Base-by-base conservation (phyloP, 2,888 invertebrate genomes). In the Drosophila neonasuta region DNA sequence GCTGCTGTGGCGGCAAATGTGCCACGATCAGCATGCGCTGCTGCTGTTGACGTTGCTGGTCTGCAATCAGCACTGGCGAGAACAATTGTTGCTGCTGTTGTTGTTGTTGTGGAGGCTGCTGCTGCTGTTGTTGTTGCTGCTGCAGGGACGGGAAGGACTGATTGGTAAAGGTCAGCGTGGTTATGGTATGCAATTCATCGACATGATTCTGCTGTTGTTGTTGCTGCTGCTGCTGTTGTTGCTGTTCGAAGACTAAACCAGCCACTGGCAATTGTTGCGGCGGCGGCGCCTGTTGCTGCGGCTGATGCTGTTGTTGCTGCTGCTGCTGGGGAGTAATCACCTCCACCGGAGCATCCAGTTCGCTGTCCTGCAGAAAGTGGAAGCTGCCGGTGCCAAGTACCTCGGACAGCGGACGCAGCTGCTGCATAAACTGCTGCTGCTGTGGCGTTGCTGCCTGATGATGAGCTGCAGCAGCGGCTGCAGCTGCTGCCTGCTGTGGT, bases 351-450 rank as follows among this genome's bases (percentile, higher is more conserved):
- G 95, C 94, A 89, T 96, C 96, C 74, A 96, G 92, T 91, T 97
- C 97, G 20, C 97, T 97, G 88, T 98, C 97, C 92, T 98, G 97
- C 60, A 97, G 92, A 90, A 96, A 96, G 90, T 93, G 95, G 91
- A 96, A 95, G 89, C 94, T 95, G 63, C 95, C 95, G 7, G 94
- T 93, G 30, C 95, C 95, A 76, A 96, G 94, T 32, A 96, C 95
- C 87, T 96, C 96, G 10, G 95, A 93, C 69, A 96, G 93, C 3
- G 95, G 95, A 68, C 93, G 92, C 87, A 90, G 79, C 86, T 95
- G 77, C 94, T 94, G 74, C 94, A 94, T 76, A 15, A 84, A 9
- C 92, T 78, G 87, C 36, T 95, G 95, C 44, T 95, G 95, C 68
- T 89, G 89, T 77, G 92, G 93, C 80, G 92, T 92, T 57, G 92